phyloP scores from a whole-genome alignment of 53 echinoderm and acorn worm genomes.

The Crossaster papposus region DNA sequence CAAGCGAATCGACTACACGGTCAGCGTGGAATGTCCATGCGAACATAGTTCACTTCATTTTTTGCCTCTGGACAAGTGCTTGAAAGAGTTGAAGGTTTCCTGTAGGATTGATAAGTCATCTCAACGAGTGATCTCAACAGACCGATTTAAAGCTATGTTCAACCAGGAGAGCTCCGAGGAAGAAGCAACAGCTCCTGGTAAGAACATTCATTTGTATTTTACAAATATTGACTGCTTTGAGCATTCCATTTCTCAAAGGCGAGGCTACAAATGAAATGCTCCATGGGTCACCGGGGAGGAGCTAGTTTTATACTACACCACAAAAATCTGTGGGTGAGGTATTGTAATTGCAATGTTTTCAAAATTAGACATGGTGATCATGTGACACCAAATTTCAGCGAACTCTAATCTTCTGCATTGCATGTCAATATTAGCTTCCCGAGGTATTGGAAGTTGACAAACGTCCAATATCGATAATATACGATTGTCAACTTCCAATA shows the following conservation, averaged over 20 bases:
- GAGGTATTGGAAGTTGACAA: no score
- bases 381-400: background rate
- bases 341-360: no score
- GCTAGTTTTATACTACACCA: no score
- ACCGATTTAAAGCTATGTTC: slow-evolving; percentile 6
- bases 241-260: no score
- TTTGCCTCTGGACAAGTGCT: slow-evolving; percentile 31
- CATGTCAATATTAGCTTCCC: background rate
- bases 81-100: background rate
- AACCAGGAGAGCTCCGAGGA: slow-evolving; percentile 1
- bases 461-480: background rate
- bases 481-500: no score
- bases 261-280: no score
- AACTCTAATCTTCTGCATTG: background rate
- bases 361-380: no score
- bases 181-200: background rate
- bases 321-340: no score
- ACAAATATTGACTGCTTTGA: no score
- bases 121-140: background rate
- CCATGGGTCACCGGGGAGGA: no score
- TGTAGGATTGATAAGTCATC: slow-evolving; percentile 1
- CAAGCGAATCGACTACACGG: slow-evolving; percentile 32
- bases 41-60: background rate
- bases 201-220: no score
- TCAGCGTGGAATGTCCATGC: slow-evolving; percentile 30